Evolutionary conservation across 2,888 invertebrate genomes (phyloP), one percentile per base, ranked within the genome.

Genomic region (Xanthorhoe spadicearia): DNA sequence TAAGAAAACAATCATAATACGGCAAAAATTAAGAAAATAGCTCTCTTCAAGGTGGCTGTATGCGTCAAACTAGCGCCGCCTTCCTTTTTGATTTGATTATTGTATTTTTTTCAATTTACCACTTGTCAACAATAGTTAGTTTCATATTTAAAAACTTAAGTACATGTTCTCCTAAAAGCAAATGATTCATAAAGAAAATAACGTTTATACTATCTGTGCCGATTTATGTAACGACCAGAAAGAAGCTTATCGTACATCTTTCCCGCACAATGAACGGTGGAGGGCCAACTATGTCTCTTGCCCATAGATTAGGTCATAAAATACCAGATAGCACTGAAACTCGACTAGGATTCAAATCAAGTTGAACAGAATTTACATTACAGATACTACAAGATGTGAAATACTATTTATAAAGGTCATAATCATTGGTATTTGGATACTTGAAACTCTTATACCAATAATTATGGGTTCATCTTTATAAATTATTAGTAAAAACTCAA

Each of bases 221-320:
- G 63, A 73, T 75, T 73, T 73, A 73, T 72, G 60, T 68, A 53
- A 64, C 28, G 68, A 67, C 49, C 64, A 69, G 66, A 68, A 68
- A 69, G 66, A 70, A 64, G 64, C 64, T 66, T 69, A 70, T 69
- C 72, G 66, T 72, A 67, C 63, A 70, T 71, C 71, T 72, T 68
- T 55, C 66, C 68, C 52, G 63, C 68, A 66, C 69, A 70, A 70
- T 69, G 70, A 66, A 68, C 64, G 67, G 57, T 64, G 51, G 70
- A 72, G 64, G 53, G 61, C 64, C 64, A 65, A 70, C 65, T 67
- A 67, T 64, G 64, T 65, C 60, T 65, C 54, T 48, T 63, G 58
- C 56, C 59, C 70, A 70, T 58, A 70, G 72, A 72, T 68, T 59
- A 61, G 49, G 58, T 66, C 51, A 66, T 55, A 56, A 28, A 49